Conservation (phyloP, 2,888 invertebrate species). For the Falcaria lacertinaria region DNA sequence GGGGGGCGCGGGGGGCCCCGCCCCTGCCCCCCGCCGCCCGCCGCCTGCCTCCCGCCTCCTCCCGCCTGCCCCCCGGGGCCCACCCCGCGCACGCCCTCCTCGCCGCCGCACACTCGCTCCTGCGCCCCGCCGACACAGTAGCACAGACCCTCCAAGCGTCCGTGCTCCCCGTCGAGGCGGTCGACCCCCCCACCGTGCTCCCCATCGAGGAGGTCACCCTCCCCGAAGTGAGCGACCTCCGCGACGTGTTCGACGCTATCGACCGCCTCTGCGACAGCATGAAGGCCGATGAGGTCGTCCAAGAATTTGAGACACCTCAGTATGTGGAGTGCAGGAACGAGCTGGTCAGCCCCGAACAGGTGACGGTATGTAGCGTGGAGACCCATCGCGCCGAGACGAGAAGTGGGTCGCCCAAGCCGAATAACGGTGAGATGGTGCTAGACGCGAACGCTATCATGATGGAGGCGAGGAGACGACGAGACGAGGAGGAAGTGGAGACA, state of each 20-base stretch:
- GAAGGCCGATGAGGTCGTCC: constrained; percentile 47
- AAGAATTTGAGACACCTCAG: constrained; percentile 11
- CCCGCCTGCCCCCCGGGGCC: constrained; percentile 36
- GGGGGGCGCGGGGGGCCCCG: constrained; percentile 66
- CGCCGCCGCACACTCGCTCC: constrained; percentile 57
- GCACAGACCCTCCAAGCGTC: constrained; percentile 23
- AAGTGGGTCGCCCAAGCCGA: constrained; percentile 18
- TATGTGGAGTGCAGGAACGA: constrained; percentile 22
- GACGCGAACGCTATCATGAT: not conserved
- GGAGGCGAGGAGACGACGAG: constrained; percentile 36
- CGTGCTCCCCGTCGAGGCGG: constrained; percentile 48
- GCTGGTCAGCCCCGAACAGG: constrained; percentile 40
- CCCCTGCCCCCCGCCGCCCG: constrained; percentile 33
- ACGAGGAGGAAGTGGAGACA: not conserved
- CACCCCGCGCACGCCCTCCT: constrained; percentile 59
- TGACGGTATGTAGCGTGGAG: constrained; percentile 35
- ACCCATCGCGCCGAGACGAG: constrained; percentile 31
- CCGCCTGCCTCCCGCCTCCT: constrained; percentile 9
- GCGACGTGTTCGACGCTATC: constrained; percentile 73
- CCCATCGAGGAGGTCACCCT: constrained; percentile 50
- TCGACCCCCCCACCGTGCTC: constrained; percentile 35
- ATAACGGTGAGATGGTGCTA: constrained; percentile 1
- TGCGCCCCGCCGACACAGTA: constrained; percentile 49
- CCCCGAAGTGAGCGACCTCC: constrained; percentile 63
- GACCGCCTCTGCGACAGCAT: constrained; percentile 71